Base-by-base conservation (phyloP, 2,113 vertebrate species). In the Rattus norvegicus region DNA sequence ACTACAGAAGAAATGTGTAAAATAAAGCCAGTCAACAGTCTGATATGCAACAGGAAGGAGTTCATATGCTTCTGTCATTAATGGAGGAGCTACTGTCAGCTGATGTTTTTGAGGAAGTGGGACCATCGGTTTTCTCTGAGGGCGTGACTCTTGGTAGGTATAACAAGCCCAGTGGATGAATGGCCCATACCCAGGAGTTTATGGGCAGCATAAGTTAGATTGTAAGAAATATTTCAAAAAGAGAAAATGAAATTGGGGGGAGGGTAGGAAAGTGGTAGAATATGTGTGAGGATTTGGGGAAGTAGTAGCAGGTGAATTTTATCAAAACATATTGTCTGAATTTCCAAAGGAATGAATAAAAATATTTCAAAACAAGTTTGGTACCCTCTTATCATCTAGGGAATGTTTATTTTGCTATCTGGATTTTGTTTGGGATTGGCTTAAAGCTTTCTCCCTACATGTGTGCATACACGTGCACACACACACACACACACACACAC, bases 341-440 rank as follows among this genome's bases (percentile, higher is more conserved):
- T 19, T 30, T 85, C 39, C 2, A 28, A 65, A 85, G 97, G 14
- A 56, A 56, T 26, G 39, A 43, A 63, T 43, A 43, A 33, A 85
- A 86, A 12, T 67, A 86, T 33, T 86, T 49, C 33, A 65, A 67
- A 20, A 6, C 43, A 7, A 20, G 90, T 70, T 93, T 86, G 85
- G 49, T 56, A 91, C 28, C 39, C 0, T 61, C 92, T 52, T 59
- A n/a, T 9, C 1, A 95, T 90, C 43, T 92, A 89, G 52, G n/a
- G 52, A 95, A 43, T 43, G 43, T 43, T 73, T 56, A 43, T 89
- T 73, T 63, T 96, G 47, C 49, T 39, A 92, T 88, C 39, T 73
- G 97, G 54, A 91, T 94, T 70, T 83, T 75, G 3, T 63, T 22
- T 87, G 61, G 7, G 56, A 88, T 69, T 91, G 75, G 43, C 79